Evolutionary conservation across 2,888 invertebrate species (phyloP), one percentile per base, ranked within the genome.

Genomic region (Zele albiditarsus): DNA sequence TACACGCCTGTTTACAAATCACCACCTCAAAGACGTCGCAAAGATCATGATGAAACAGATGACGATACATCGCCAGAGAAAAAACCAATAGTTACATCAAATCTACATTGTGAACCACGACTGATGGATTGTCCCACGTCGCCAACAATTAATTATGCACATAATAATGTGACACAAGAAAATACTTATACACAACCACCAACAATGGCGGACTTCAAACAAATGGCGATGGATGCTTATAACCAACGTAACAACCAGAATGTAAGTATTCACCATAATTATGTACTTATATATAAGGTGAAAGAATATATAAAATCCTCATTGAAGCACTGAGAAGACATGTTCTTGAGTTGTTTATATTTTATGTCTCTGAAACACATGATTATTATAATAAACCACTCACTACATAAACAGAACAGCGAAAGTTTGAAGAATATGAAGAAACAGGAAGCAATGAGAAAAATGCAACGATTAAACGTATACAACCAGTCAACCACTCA

Each of bases 171-270:
- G 16, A 16, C 72, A 42, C 80, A 81, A 73, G 81, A 77, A 67
- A 85, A 84, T 77, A 75, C 82, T 63, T 86, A 85, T 79, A 82
- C 80, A 73, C 82, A 86, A 73, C 81, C 84, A 74, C 88, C 88
- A 42, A 88, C 88, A 3, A 84, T 88, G 84, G 87, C 86, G 28
- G 88, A 88, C 71, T 88, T 88, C 78, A 88, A 88, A 71, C 88
- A 88, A 79, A 88, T 88, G 85, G 88, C 88, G 67, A 87, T 87
- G 84, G 87, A 88, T 74, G 87, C 86, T 53, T 88, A 87, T 78
- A 88, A 88, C 82, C 88, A 88, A 73, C 85, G 87, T 28, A 88
- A 87, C 80, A 84, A 87, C 76, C 87, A 87, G 78, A 88, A 87
- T 74, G 88, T 88, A 71, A 86, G 86, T 81, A 20, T 25, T 65